phyloP scores from a whole-genome alignment of 1,140 invertebrate genomes.

The Tigriopus japonicus region DNA sequence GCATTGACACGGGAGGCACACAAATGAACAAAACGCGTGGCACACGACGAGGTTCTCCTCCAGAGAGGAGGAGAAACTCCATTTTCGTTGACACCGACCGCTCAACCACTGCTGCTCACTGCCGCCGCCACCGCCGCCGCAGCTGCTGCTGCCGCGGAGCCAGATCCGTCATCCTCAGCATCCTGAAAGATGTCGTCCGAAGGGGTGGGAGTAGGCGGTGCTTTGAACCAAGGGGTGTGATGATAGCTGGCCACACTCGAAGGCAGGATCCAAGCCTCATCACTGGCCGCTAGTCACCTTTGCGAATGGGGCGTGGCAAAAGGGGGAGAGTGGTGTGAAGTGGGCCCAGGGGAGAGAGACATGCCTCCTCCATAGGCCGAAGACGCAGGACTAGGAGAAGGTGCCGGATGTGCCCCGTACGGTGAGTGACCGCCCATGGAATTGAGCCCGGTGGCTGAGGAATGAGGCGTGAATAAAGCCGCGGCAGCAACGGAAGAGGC shows the following conservation, averaged over 20 bases:
- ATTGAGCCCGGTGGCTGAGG: constrained; percentile 20
- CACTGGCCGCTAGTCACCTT: background rate
- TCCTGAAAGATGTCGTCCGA: background rate
- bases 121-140: too few species aligned
- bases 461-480: background rate
- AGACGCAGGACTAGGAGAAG: constrained; percentile 24
- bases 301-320: constrained; percentile 15
- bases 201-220: too few species aligned
- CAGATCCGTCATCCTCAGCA: background rate
- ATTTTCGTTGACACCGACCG: too few species aligned
- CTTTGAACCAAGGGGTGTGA: too few species aligned
- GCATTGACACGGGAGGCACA: too few species aligned
- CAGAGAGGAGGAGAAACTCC: too few species aligned
- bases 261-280: background rate
- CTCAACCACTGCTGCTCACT: too few species aligned
- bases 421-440: constrained; percentile 18
- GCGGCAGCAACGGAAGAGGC: constrained; percentile 14
- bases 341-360: constrained; percentile 15
- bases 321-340: constrained; percentile 16
- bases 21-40: too few species aligned
- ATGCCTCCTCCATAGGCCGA: constrained; percentile 17
- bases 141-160: too few species aligned
- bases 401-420: constrained; percentile 19
- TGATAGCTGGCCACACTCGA: background rate
- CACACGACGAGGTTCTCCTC: too few species aligned